Evolutionary conservation across 92 coral and sea anemone species (phyloP), one percentile per base, ranked within the genome.

Genomic region (Plumapathes pennacea): DNA sequence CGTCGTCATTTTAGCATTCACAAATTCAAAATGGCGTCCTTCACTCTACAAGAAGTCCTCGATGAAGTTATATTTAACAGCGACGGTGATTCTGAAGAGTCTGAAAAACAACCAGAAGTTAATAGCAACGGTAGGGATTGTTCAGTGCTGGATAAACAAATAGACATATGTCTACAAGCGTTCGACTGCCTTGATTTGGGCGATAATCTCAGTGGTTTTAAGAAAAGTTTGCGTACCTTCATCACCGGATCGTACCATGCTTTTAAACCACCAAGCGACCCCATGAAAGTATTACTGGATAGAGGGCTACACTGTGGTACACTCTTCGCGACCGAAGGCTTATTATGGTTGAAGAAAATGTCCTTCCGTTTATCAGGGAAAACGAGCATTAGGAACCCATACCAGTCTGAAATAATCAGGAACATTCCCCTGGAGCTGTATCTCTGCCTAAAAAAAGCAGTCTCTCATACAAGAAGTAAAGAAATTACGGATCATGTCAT

Each of bases 401-500:
- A 73, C 44, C 71, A 65, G 40, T 51, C 58, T 22, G 71, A 66
- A 62, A 73, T 73, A 52, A 50, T 45, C 18, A 36, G 82, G 46
- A 67, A 65, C 60, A 66, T 81, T 64, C 82, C 87, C 39, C 22
- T 64, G 22, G 87, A 81, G 63, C 53, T 81, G 54, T 73, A 57
- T 67, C 74, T 49, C 14, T 49, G 58, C 55, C 64, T 81, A 31
- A 48, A 61, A 60, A 73, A 43, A 57, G 76, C 76, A 24, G 55
- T 66, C 27, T 54, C 67, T 38, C 59, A 73, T 42, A 45, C 87
- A 50, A 34, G 67, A 50, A 51, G 54, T 38, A 73, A 64, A 44
- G 65, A 75, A 44, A 80, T 80, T 46, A 70, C 54, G 27, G 80
- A 71, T 79, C 66, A 71, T 46, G 68, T 65, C 60, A 50, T 51